These are phyloP conservation scores for Drosophila serrata DNA, from an alignment of 1,140 invertebrate genomes.

Conservation along the genomic window DNA sequence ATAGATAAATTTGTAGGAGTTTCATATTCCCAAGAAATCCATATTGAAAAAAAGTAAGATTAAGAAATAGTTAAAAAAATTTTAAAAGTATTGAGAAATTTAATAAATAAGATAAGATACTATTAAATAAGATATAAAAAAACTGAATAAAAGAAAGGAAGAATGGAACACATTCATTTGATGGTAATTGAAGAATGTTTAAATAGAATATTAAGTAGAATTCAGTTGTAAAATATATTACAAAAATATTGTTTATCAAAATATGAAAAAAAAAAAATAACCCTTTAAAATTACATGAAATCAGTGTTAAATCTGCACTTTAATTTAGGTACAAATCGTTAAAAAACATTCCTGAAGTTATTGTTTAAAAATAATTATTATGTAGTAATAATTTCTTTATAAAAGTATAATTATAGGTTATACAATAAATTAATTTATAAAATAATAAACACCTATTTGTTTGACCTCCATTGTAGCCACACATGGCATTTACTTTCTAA, in stretches of 20 bases:
- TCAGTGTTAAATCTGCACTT: too few species aligned
- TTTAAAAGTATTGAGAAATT: not conserved
- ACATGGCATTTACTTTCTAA: conserved; percentile 78
- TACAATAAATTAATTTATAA: not conserved
- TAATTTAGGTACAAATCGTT: too few species aligned
- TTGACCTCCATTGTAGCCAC: not conserved
- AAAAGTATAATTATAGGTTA: not conserved
- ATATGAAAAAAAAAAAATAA: not conserved
- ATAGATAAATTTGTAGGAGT: not conserved
- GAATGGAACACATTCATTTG: too few species aligned
- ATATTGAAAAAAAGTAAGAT: rapidly evolving
- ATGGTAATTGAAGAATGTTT: too few species aligned
- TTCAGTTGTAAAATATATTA: too few species aligned
- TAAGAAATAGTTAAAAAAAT: not conserved
- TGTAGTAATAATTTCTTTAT: too few species aligned
- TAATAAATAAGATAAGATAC: not conserved
- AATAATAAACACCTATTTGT: not conserved
- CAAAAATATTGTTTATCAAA: too few species aligned
- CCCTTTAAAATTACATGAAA: too few species aligned
- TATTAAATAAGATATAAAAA: not conserved
- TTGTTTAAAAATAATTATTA: too few species aligned
- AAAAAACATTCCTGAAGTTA: too few species aligned
- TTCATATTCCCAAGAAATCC: not conserved
- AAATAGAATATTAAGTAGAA: too few species aligned
- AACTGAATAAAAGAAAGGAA: too few species aligned